Evolutionary conservation across 2,797 vertebrate genomes (phyloP).

Genomic region (Babyrousa celebensis): DNA sequence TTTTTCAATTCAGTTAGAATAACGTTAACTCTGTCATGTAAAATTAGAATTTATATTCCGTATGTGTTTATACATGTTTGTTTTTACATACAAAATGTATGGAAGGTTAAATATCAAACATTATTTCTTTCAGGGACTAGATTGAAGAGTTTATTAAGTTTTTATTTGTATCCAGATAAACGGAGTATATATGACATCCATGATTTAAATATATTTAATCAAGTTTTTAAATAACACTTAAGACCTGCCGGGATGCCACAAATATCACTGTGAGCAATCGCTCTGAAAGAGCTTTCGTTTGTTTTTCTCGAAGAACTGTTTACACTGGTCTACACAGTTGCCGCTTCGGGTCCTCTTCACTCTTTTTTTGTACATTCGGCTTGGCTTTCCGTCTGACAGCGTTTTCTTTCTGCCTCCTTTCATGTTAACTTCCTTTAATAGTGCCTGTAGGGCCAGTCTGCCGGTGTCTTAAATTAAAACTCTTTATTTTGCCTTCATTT

Average conservation of each 20-base stretch:
- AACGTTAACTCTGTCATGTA: not conserved
- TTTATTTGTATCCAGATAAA: not conserved
- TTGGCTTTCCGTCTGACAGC: not conserved
- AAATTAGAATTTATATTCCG: not conserved
- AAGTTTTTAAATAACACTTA: conserved; percentile 8
- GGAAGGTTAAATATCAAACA: not conserved
- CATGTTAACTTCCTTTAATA: not conserved
- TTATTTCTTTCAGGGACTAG: not conserved
- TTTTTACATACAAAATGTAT: not conserved
- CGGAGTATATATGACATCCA: not conserved
- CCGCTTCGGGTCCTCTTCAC: not conserved
- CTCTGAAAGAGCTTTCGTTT: not conserved
- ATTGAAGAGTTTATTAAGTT: not conserved
- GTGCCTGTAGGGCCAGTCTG: not conserved
- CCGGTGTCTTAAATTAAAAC: not conserved
- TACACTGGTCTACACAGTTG: not conserved
- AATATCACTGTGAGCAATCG: not conserved
- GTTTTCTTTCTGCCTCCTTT: not conserved
- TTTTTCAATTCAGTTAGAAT: not conserved
- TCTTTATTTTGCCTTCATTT: not conserved
- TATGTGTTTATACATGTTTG: not conserved
- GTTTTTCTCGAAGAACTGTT: not conserved
- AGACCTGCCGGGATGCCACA: not conserved
- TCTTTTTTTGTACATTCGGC: not conserved
- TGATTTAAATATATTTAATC: not conserved